Evolutionary conservation across 1,140 invertebrate genomes (phyloP), one percentile per base, ranked within the genome.

Genomic region (Thaumetopoea pityocampa): DNA sequence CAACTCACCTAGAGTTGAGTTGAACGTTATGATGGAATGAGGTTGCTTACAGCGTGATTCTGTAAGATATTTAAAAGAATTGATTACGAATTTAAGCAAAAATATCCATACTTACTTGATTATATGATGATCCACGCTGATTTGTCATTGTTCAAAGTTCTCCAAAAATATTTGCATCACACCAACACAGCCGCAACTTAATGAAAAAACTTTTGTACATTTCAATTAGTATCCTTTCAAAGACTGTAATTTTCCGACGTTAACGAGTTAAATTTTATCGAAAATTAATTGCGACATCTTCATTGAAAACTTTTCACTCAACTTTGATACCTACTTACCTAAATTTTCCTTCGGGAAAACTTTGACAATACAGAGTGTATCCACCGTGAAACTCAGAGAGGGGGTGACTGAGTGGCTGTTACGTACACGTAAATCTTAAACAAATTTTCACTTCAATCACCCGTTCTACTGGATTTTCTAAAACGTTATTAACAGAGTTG

Each of bases 251-350:
- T 79, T 78, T 60, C 55, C 56, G 68, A 73, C 64, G 70, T 74
- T 80, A 80, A 83, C 79, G 73, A 79, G 76, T 65, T 74, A 70
- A 78, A 80, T 77, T 80, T 74, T 78, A 83, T 80, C 66, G 73
- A 79, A 83, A 83, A 83, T 83, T 83, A 83, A 80, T 83, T 80
- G 72, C 73, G 69, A 80, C 76, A 77, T 77, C 76, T 83, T 73
- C 68, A 77, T 79, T 71, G 65, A 67, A 77, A 81, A 80, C 54
- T 80, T 79, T 66, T 58, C 58, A 71, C 47, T 71, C 56, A 62
- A 73, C 55, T 76, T 69, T 71, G 65, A 70, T 79, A 74, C 71
- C 37, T 41, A n/a, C n/a, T n/a, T n/a, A 41, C 37, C 61, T 66
- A 49, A 71, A 72, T 72, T 66, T 80, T 77, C 71, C 52, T 64